These are phyloP conservation scores for Diloba caeruleocephala DNA, from an alignment of 2,888 invertebrate species.

Conservation along the genomic window DNA sequence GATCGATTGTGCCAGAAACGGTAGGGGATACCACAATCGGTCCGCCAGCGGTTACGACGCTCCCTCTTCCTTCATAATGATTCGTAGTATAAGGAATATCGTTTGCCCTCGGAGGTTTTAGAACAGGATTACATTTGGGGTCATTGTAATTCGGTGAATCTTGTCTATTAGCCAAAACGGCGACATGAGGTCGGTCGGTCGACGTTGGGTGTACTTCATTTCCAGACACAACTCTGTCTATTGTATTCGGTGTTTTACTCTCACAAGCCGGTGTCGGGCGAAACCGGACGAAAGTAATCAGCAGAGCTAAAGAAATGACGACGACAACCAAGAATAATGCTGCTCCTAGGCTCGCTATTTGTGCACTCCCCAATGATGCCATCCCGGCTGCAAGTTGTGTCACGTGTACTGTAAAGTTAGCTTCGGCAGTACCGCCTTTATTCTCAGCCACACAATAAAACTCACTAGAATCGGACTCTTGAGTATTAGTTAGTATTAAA, in stretches of 20 bases:
- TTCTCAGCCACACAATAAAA: conserved; percentile 97
- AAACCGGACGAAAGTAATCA: conserved; percentile 93
- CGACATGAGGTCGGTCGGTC: conserved; percentile 88
- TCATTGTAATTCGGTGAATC: conserved; percentile 78
- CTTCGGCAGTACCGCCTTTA: conserved; percentile 95
- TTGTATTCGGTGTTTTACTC: conserved; percentile 93
- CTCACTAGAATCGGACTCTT: conserved; percentile 94
- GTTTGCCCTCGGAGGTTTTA: conserved; percentile 92
- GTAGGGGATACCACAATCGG: conserved; percentile 93
- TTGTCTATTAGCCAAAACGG: conserved; percentile 88
- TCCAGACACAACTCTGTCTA: conserved; percentile 92
- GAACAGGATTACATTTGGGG: conserved; percentile 90
- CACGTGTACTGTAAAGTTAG: conserved; percentile 96
- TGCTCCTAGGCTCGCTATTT: conserved; percentile 95
- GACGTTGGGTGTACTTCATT: conserved; percentile 85
- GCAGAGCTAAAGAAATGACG: conserved; percentile 91
- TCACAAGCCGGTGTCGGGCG: conserved; percentile 93
- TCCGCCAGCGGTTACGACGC: conserved; percentile 90
- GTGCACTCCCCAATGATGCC: conserved; percentile 94
- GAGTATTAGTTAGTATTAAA: conserved; percentile 94
- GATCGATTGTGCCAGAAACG: conserved; percentile 93
- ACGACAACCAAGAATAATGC: conserved; percentile 94
- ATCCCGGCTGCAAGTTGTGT: conserved; percentile 93
- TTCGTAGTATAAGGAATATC: conserved; percentile 92
- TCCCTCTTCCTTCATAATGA: conserved; percentile 92